phyloP scores from a whole-genome alignment of 2,888 invertebrate genomes.

The Endotricha flammealis region DNA sequence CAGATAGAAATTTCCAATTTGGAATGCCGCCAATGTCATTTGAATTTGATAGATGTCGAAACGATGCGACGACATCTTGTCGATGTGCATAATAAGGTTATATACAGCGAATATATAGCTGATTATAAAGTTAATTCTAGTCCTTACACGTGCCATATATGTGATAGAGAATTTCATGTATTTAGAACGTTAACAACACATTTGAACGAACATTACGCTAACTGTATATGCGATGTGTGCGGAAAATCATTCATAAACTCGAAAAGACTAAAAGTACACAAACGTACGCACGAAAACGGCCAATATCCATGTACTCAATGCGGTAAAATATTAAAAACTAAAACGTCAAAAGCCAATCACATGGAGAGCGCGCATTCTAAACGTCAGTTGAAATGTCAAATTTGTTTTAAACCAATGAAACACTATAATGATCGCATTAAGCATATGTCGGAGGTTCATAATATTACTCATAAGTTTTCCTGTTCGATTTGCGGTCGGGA shows the following conservation, averaged over 20 bases:
- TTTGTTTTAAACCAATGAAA: constrained; percentile 61
- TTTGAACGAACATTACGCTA: constrained; percentile 69
- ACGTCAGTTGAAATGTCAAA: constrained; percentile 54
- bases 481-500: constrained; percentile 53
- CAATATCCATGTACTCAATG: constrained; percentile 50
- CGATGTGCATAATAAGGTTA: constrained; percentile 43
- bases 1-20: constrained; percentile 63
- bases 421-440: constrained; percentile 64
- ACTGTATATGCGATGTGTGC: constrained; percentile 70
- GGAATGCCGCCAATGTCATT: constrained; percentile 50
- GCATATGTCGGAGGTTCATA: constrained; percentile 61
- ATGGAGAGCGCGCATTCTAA: constrained; percentile 59
- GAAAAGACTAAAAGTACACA: constrained; percentile 68
- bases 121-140: constrained; percentile 57
- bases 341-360: constrained; percentile 54
- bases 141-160: constrained; percentile 56
- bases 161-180: constrained; percentile 52
- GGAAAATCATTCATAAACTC: constrained; percentile 70
- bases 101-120: constrained; percentile 61
- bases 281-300: constrained; percentile 66
- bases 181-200: constrained; percentile 62
- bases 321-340: constrained; percentile 55
- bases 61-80: constrained; percentile 48
- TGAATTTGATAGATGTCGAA: constrained; percentile 44
- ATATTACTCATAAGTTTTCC: constrained; percentile 58